These are phyloP conservation scores for Botia kubotai DNA, from an alignment of 2,797 vertebrate species.

Conservation along the genomic window DNA sequence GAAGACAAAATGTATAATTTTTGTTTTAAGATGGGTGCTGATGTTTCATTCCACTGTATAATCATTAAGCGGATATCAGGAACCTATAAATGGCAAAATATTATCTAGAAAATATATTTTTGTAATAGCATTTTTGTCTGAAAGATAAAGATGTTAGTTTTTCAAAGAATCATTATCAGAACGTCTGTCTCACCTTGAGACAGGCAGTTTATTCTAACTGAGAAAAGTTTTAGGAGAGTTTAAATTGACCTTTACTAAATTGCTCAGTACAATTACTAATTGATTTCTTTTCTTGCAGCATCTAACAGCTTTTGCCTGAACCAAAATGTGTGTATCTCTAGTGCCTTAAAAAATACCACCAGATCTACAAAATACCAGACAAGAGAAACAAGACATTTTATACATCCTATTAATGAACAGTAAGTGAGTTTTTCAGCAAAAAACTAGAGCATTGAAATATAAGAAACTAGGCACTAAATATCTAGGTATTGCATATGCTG, in stretches of 20 bases:
- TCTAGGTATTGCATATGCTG: neutral
- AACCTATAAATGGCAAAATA: neutral
- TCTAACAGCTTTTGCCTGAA: slow-evolving; percentile 23
- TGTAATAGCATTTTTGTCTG: neutral
- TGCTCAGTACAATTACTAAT: slow-evolving; percentile 5
- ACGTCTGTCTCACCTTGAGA: neutral
- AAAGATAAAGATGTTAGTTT: slow-evolving; percentile 7
- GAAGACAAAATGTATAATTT: neutral
- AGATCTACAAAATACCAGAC: neutral
- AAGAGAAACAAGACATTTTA: neutral
- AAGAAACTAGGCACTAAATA: neutral
- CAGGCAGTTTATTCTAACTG: slow-evolving; percentile 18
- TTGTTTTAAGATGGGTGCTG: neutral
- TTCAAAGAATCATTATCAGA: neutral
- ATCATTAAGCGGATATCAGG: neutral
- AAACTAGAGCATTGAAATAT: neutral
- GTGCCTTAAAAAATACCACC: slow-evolving; percentile 12
- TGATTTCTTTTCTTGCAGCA: slow-evolving; percentile 8
- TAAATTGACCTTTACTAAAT: slow-evolving; percentile 25
- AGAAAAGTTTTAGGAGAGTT: neutral
- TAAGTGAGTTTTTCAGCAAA: neutral
- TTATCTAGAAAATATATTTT: slow-evolving; percentile 7
- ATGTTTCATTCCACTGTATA: neutral
- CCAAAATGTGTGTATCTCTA: slow-evolving; percentile 13
- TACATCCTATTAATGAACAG: neutral